Conservation (phyloP, 2,888 invertebrate species). For the Leistus spinibarbis region DNA sequence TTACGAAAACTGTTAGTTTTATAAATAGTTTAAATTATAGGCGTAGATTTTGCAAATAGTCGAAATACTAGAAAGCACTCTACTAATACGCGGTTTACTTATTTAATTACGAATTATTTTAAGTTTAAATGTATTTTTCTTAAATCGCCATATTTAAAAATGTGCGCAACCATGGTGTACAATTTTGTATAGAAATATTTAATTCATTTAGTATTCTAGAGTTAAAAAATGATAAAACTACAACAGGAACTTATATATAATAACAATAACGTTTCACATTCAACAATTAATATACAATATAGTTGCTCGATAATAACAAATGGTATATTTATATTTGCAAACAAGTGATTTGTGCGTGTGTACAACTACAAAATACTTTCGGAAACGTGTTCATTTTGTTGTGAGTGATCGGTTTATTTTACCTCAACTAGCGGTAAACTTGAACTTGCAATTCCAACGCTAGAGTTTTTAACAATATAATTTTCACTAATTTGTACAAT, state of each 20-base stretch:
- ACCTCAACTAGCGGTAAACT: slow-evolving; percentile 18
- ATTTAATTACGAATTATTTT: neutral
- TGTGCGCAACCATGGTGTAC: too few relatives aligned
- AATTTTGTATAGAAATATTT: too few relatives aligned
- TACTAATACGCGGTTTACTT: neutral
- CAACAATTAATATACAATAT: neutral
- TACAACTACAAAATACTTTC: slow-evolving; percentile 23
- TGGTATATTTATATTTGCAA: neutral
- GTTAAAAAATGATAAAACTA: neutral
- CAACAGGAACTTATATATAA: neutral
- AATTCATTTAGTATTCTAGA: neutral
- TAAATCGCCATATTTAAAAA: too few relatives aligned
- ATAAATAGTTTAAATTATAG: neutral
- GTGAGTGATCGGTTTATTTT: slow-evolving; percentile 6
- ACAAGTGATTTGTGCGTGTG: slow-evolving; percentile 22
- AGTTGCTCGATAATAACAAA: slow-evolving; percentile 5
- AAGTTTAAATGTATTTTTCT: too few relatives aligned
- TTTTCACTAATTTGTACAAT: slow-evolving; percentile 39
- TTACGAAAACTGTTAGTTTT: neutral
- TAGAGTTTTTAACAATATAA: slow-evolving; percentile 36
- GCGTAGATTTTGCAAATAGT: neutral
- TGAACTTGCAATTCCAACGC: slow-evolving; percentile 36
- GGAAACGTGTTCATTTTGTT: slow-evolving; percentile 8
- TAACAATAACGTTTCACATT: neutral
- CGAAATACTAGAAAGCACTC: neutral